These are phyloP conservation scores for Galagoides demidoff DNA, from an alignment of 2,797 vertebrate genomes.

Conservation along the genomic window DNA sequence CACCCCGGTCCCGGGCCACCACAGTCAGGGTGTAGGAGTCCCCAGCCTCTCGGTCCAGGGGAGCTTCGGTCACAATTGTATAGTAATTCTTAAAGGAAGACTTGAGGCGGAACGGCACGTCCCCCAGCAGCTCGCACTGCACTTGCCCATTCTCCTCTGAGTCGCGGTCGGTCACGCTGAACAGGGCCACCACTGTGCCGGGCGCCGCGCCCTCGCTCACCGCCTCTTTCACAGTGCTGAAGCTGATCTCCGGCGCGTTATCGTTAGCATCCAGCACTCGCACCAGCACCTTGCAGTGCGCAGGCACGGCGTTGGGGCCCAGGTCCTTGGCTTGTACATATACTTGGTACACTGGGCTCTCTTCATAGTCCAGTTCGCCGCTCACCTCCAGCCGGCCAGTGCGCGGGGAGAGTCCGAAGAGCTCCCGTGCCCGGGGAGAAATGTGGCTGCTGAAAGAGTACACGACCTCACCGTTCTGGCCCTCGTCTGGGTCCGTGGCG, in stretches of 20 bases:
- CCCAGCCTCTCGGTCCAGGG: slow-evolving; percentile 92
- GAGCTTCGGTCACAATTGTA: slow-evolving; percentile 95
- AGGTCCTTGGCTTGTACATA: slow-evolving; percentile 98
- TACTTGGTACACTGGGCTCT: slow-evolving; percentile 95
- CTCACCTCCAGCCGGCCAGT: slow-evolving; percentile 96
- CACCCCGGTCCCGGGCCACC: slow-evolving; percentile 93
- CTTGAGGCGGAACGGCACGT: slow-evolving; percentile 96
- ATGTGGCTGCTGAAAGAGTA: slow-evolving; percentile 98
- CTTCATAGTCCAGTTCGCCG: slow-evolving; percentile 96
- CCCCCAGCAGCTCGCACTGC: slow-evolving; percentile 95
- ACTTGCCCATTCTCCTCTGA: slow-evolving; percentile 96
- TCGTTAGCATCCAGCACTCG: slow-evolving; percentile 95
- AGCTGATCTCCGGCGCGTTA: slow-evolving; percentile 97
- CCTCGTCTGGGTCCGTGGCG: slow-evolving; percentile 97
- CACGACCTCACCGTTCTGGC: slow-evolving; percentile 95
- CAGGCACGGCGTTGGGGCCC: slow-evolving; percentile 97
- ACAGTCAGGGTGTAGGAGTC: slow-evolving; percentile 96
- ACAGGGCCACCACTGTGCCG: slow-evolving; percentile 96
- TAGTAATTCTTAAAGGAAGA: slow-evolving; percentile 97
- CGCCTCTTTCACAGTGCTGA: slow-evolving; percentile 97
- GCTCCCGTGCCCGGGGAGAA: slow-evolving; percentile 93
- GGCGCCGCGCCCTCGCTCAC: slow-evolving; percentile 96
- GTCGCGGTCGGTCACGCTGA: slow-evolving; percentile 96
- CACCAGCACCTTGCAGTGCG: slow-evolving; percentile 97
- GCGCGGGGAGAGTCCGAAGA: slow-evolving; percentile 94